Evolutionary conservation across 2,797 vertebrate genomes (phyloP), one percentile per base, ranked within the genome.

Genomic region (Craterocephalus amniculus): DNA sequence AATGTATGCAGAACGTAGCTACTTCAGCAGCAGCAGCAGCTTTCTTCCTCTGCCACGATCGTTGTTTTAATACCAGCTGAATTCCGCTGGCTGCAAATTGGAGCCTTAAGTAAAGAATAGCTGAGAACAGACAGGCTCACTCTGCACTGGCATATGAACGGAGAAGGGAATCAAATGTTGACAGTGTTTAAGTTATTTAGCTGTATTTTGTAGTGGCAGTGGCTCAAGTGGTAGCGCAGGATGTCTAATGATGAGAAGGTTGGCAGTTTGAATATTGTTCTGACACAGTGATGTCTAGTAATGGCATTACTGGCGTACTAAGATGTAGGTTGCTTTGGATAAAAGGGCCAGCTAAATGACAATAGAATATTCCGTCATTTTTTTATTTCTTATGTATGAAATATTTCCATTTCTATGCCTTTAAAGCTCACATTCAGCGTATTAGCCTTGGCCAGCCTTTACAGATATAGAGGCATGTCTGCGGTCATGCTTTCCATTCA

Each of bases 1-100:
- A 92, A 93, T 93, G 86, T 92, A 94, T 93, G 92, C 89, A 93
- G 91, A 93, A 90, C 76, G 83, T 85, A 81, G 73, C 87, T 88
- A 90, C 90, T 93, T 91, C 81, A 91, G 80, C 74, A 71, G 83
- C 80, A 29, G 75, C 76, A 27, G 75, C 76, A 22, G 56, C 72
- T 63, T 62, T 71, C 71, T 76, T 83, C 51, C 64, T 74, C 71
- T 40, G 49, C 63, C 8, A 63, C 69, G 68, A 76, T 82, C 67
- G 74, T 86, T 90, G 80, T 91, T 89, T 82, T 74, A 88, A 82
- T 77, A 83, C 61, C 59, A 12, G 60, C 69, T 62, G 79, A 70
- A 78, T 85, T 83, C 57, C 77, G 76, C 64, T 73, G 66, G 80
- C 67, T 70, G 67, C 66, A 73, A 84, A 87, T 74, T 76, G 67